Base-by-base conservation (phyloP, 2,113 vertebrate genomes). In the Leptobrachium ailaonicum region DNA sequence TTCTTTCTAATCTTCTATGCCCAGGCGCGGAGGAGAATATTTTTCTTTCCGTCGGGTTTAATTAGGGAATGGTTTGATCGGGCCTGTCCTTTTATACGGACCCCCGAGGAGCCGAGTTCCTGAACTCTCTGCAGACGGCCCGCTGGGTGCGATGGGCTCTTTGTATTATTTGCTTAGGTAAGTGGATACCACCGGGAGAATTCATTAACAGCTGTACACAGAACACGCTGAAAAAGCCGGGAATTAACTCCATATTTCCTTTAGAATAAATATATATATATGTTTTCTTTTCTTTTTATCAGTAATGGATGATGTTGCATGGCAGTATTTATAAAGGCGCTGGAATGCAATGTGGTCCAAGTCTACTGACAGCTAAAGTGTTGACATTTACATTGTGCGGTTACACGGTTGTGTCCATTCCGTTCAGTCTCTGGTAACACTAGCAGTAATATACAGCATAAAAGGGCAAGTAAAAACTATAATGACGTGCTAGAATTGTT, bases 1-100 rank as follows among this genome's bases (percentile, higher is more conserved):
- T 71, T 79, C 60, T 54, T 64, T 79, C 54, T 66, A 73, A 80
- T 80, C 70, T 80, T 80, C 60, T n/a, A 56, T 56, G 45, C 41
- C 63, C 13, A 60, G 5, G 62, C 58, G 66, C 71, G 44, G 14
- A 11, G 44, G 70, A 64, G 77, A 80, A 66, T n/a, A n/a, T 41
- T n/a, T 56, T 44, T 13, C 40, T 40, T 60, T 71, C 77, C 77
- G 42, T 54, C 64, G 77, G 70, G 77, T 45, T 73, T 80, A 80
- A 80, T 80, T 80, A 80, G 68, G 60, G 53, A 58, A 42, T 9
- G 54, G 77, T 80, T 62, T n/a, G 47, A 56, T 64, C 73, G 77
- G 60, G n/a, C 41, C 42, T 4, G 12, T 13, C 77, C 67, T 80
- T 63, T 32, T 54, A 66, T 43, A 41, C 10, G 54, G 13, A 47